A percentile compares a stretch with the other conserved stretches of the same genome.
Conservation (phyloP, 2,797 vertebrate genomes). For the Tokudaia muenninki region DNA sequence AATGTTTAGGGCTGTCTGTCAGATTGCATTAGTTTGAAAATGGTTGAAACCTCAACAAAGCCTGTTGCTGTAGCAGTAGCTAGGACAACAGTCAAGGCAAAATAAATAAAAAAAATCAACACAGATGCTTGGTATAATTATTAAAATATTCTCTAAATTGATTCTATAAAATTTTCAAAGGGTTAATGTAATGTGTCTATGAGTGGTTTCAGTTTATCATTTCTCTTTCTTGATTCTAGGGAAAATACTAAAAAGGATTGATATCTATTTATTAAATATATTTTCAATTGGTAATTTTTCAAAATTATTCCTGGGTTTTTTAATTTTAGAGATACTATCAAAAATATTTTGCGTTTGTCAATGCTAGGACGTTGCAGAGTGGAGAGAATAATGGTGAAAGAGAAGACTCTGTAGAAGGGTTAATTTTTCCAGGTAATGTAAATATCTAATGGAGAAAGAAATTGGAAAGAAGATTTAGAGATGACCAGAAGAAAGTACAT, state of each 20-base stretch:
- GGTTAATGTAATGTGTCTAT: neutral
- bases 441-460: neutral
- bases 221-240: constrained; percentile 36
- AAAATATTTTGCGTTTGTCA: constrained; percentile 23
- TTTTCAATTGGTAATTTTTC: constrained; percentile 39
- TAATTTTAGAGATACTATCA: constrained; percentile 15
- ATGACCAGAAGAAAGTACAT: neutral
- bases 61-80: neutral
- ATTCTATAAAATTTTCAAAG: neutral
- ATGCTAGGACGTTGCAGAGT: neutral
- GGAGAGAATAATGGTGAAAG: neutral
- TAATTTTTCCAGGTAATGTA: constrained; percentile 22
- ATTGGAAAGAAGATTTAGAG: constrained; percentile 18
- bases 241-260: constrained; percentile 26
- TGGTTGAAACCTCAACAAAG: neutral
- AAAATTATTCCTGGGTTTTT: constrained; percentile 12
- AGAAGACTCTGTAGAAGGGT: constrained; percentile 2
- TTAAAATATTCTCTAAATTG: neutral
- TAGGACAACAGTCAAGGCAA: neutral
- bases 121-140: neutral
- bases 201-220: neutral
- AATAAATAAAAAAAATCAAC: neutral
- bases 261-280: constrained; percentile 59
- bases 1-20: too few relatives aligned
- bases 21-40: neutral